Conservation (phyloP, 92 coral and sea anemone species). For the Pocillopora meandrina region DNA sequence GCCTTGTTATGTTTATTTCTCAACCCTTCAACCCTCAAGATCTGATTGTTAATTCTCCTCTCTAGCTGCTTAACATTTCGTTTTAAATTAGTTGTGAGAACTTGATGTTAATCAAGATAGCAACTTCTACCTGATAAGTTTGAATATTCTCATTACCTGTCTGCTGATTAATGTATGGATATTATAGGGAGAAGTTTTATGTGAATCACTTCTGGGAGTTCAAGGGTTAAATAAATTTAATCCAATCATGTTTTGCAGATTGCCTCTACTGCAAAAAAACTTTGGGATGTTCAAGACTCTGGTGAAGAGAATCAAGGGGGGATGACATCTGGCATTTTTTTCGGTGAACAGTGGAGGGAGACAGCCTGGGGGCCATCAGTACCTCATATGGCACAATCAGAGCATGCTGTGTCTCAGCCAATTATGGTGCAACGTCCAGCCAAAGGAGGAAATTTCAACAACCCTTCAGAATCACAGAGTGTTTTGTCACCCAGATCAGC, state of each 20-base stretch:
- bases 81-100: too few relatives aligned
- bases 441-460: conserved; percentile 79
- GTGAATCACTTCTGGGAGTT: too few relatives aligned
- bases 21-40: too few relatives aligned
- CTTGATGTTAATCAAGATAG: too few relatives aligned
- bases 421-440: conserved; percentile 97
- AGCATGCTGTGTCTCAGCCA: conserved; percentile 98
- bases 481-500: conserved; percentile 95
- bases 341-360: conserved; percentile 95
- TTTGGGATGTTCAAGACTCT: conserved; percentile 96
- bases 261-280: conserved; percentile 96
- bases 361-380: conserved; percentile 96
- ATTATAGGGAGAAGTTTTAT: too few relatives aligned
- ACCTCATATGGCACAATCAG: conserved; percentile 94
- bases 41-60: too few relatives aligned
- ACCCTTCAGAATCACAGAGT: conserved; percentile 80
- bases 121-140: too few relatives aligned
- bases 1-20: too few relatives aligned
- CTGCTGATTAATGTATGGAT: too few relatives aligned
- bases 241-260: conserved; percentile 51
- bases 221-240: too few relatives aligned
- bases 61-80: too few relatives aligned
- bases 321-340: conserved; percentile 82
- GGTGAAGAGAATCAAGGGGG: conserved; percentile 80
- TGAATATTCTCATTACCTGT: too few relatives aligned